Percentiles rank a stretch among this genome's conserved stretches.
phyloP scores from a whole-genome alignment of 2,113 vertebrate genomes.

The Pica pica region DNA sequence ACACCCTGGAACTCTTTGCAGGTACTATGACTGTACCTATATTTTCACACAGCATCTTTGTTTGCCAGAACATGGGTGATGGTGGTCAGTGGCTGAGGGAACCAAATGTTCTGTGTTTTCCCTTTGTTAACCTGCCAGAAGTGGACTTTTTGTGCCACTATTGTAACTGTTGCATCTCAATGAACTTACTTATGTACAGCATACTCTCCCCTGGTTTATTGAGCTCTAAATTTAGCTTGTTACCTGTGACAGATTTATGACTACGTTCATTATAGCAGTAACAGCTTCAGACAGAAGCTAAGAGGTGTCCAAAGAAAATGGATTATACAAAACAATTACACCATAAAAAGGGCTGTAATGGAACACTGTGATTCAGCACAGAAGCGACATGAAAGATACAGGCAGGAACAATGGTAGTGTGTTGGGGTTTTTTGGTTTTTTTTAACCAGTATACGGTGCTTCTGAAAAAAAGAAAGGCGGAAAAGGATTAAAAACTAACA shows the following conservation, averaged over 20 bases:
- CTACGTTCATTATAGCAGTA: neutral
- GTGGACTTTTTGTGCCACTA: neutral
- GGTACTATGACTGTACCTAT: fast-evolving
- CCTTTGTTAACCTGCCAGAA: neutral
- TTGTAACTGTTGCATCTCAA: neutral
- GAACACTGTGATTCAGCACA: slow-evolving; percentile 11
- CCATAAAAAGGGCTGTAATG: neutral
- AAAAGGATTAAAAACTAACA: neutral
- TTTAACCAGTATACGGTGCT: neutral
- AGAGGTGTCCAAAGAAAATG: slow-evolving; percentile 39
- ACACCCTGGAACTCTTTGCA: neutral
- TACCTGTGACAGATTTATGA: slow-evolving; percentile 35
- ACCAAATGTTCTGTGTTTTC: neutral
- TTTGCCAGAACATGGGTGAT: neutral
- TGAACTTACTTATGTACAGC: neutral
- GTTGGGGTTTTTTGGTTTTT: neutral
- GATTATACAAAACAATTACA: slow-evolving; percentile 20
- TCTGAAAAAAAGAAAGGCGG: neutral
- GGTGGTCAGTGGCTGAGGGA: neutral
- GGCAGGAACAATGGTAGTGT: neutral
- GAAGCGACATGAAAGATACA: neutral
- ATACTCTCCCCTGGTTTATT: neutral
- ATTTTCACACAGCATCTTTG: neutral
- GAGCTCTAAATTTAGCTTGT: slow-evolving; percentile 16
- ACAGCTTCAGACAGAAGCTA: slow-evolving; percentile 3